Base-by-base conservation (phyloP, 2,797 vertebrate genomes). In the Danio jaintianensis region DNA sequence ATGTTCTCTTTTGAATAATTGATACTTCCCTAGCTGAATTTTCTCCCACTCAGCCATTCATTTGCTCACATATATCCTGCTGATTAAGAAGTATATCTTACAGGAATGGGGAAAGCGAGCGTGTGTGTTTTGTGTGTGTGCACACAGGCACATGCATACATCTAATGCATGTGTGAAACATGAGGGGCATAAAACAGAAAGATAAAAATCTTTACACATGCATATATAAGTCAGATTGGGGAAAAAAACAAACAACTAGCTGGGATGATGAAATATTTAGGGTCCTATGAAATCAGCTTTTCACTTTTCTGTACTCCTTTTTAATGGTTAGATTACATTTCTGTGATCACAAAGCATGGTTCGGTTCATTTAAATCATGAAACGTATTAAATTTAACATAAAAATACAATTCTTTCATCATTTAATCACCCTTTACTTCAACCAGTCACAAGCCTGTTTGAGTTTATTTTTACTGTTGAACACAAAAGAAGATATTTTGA, bases 1-100 rank as follows among this genome's bases (percentile, higher is more conserved):
- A 89, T 90, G 85, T 90, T 90, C 86, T 59, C 73, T 84, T 78
- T 85, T 92, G 87, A 91, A 92, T 92, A 90, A 92, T 90, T 91
- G 90, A 92, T 92, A 82, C 78, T 69, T 85, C 82, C 86, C 84
- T 86, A 69, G 55, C 83, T 73, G 74, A 82, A 82, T 87, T 86
- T 86, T 85, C 84, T 79, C 82, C 85, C 83, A 88, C 86, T 90
- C 88, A 88, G 84, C 85, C 86, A 80, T 85, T 90, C 88, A 90
- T 91, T 91, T 91, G 86, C 83, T 86, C 86, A 70, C 83, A 85
- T 85, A 86, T 85, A 86, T 86, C 81, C 84, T 91, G 88, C 88
- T 91, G 91, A 91, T 92, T 85, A 91, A 89, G 87, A 90, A 86
- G 89, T 90, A 84, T 86, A 85, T 91, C 86, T 87, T 81, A 87